Base-by-base conservation (phyloP, 2,797 vertebrate genomes). In the Enteromius unitaeniatus region DNA sequence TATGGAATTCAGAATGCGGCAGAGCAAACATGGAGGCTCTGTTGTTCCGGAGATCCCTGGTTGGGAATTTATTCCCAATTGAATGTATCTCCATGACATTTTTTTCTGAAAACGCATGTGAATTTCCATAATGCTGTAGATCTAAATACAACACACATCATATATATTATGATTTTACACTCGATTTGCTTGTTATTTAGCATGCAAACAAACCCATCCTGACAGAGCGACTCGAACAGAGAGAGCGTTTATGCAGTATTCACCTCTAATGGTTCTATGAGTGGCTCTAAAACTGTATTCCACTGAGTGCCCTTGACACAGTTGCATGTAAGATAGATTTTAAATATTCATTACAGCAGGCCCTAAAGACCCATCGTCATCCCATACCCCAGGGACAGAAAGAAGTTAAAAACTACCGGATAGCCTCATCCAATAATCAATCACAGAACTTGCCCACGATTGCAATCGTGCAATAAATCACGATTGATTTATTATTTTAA, bases 261-360 rank as follows among this genome's bases (percentile, higher is more conserved):
- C 75, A n/a, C 78, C 70, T 78, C 49, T 72, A 51, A 47, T 72
- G 67, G 28, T 23, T 86, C n/a, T 76, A 69, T 73, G 62, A 84
- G 85, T 77, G 72, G 86, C 58, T 86, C 82, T 84, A 74, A 84
- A 88, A 83, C 53, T 89, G 88, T 28, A 86, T 90, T 88, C 64
- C 86, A 83, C 86, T 60, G 1, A 73, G 86, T 89, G 90, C 74
- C 92, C 91, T 93, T 91, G 89, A 91, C 89, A 85, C 86, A 70
- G 85, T 82, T 68, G 28, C 87, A 87, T 92, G 89, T 87, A 86
- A 88, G 88, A 88, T 81, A 70, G 88, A 87, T 91, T 91, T 93
- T 89, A 93, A 92, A 92, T 92, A 94, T 93, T 94, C 91, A 93
- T 93, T 89, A 91, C 78, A 82, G 74, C 21, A 79, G 86, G 88